These are phyloP conservation scores for Tribolium freemani DNA, from an alignment of 2,888 invertebrate genomes.

Conservation along the genomic window DNA sequence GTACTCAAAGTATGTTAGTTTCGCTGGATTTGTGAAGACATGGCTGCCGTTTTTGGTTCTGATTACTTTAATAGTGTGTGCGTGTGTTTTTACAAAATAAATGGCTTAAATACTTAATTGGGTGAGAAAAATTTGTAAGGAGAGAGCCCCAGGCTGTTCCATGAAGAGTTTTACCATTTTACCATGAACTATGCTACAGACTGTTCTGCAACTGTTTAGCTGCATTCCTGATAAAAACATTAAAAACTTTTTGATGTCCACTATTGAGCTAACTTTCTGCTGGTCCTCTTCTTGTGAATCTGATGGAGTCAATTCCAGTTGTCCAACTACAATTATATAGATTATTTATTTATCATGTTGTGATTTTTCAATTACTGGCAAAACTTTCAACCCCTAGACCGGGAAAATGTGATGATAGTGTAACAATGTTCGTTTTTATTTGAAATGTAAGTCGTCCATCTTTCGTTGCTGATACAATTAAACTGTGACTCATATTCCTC, in stretches of 20 bases:
- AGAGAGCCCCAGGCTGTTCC: constrained; percentile 80
- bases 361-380: constrained; percentile 65
- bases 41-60: constrained; percentile 84
- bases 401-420: constrained; percentile 85
- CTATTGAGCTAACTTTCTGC: constrained; percentile 71
- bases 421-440: constrained; percentile 85
- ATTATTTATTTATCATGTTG: not conserved
- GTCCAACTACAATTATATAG: constrained; percentile 54
- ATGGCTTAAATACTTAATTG: constrained; percentile 69
- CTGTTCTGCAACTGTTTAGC: constrained; percentile 78
- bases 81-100: constrained; percentile 12
- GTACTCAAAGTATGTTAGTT: constrained; percentile 85
- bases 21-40: constrained; percentile 80
- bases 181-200: constrained; percentile 84
- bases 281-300: constrained; percentile 57
- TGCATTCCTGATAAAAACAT: constrained; percentile 86
- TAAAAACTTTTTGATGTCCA: constrained; percentile 85
- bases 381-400: constrained; percentile 77
- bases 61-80: constrained; percentile 55
- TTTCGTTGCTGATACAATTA: constrained; percentile 81
- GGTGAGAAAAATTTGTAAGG: constrained; percentile 85
- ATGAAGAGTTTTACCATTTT: constrained; percentile 82
- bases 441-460: constrained; percentile 80
- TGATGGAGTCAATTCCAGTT: constrained; percentile 41
- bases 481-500: constrained; percentile 81